Percentiles rank a stretch among this genome's conserved stretches.
phyloP scores from a whole-genome alignment of 2,797 vertebrate genomes.

The Anomalospiza imberbis region DNA sequence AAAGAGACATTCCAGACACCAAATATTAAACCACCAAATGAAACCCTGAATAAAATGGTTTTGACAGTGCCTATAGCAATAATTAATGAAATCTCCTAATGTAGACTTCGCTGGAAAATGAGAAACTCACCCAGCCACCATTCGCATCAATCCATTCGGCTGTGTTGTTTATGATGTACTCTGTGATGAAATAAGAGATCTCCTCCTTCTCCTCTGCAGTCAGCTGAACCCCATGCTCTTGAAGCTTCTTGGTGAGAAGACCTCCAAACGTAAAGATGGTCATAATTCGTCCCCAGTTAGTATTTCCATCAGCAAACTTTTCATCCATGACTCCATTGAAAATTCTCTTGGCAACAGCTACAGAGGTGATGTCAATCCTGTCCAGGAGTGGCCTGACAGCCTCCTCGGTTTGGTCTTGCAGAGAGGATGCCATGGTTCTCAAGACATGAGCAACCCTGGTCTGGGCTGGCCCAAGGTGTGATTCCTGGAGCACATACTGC shows the following conservation, averaged over 20 bases:
- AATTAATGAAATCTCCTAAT: not conserved
- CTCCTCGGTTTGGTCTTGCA: conserved; percentile 64
- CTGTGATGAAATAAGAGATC: conserved; percentile 71
- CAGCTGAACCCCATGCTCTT: conserved; percentile 2
- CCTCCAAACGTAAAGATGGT: conserved; percentile 75
- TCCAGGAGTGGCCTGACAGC: conserved; percentile 47
- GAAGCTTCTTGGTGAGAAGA: conserved; percentile 69
- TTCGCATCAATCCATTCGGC: conserved; percentile 72
- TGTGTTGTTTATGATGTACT: conserved; percentile 68
- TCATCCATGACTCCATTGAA: conserved; percentile 71
- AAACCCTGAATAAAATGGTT: not conserved
- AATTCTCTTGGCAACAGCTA: conserved; percentile 56
- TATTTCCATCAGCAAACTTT: conserved; percentile 72
- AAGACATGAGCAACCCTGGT: conserved; percentile 59
- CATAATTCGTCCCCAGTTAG: conserved; percentile 77
- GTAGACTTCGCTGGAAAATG: not conserved
- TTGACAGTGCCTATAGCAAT: not conserved
- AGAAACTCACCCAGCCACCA: conserved; percentile 74
- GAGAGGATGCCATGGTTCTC: conserved; percentile 44
- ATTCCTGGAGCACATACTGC: conserved; percentile 43
- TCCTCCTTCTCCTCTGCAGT: conserved; percentile 39
- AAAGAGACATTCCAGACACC: not conserved
- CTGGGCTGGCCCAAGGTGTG: not conserved
- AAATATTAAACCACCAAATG: not conserved
- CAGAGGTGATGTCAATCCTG: conserved; percentile 49